Base-by-base conservation (phyloP, 2,113 vertebrate genomes). In the Pavo muticus region DNA sequence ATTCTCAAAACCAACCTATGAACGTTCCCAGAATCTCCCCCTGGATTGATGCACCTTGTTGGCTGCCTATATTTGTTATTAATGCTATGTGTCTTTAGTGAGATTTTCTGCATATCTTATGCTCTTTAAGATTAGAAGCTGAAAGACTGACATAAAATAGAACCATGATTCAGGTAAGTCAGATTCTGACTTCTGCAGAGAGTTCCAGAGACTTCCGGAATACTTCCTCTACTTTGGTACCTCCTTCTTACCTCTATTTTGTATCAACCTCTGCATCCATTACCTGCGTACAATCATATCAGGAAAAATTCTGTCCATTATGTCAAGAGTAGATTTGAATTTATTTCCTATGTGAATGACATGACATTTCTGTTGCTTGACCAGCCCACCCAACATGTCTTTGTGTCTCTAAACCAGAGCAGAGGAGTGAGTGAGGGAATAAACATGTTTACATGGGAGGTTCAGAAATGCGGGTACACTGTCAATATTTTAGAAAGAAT, bases 51-150 rank as follows among this genome's bases (percentile, higher is more conserved):
- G 1, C 42, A 32, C 40, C 76, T 5, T 40, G 18, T n/a, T 47
- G 2, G 11, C 50, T 73, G 16, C 13, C 19, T 73, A 9, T 56
- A 32, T 42, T 57, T 7, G 1, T 3, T 40, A 65, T 63, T 59
- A 67, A 40, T 17, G 72, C 20, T 64, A 29, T 30, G 35, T 78
- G 18, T 2, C 8, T 86, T 72, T 39, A 85, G 80, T 39, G 60
- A 87, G 21, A 25, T 94, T 95, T 94, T 86, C 40, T 75, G 44
- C 69, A 63, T 76, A 30, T 40, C 91, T 94, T 73, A 29, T 65
- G 14, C 11, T 64, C 24, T 83, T 94, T 76, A 50, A 57, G 24
- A 64, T 84, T 82, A 78, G 30, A 78, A 64, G 7, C 8, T 69
- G 39, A 75, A 88, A 57, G 23, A n/a, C 15, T 42, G 35, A 65